These are phyloP conservation scores for Mesoligia furuncula DNA, from an alignment of 2,888 invertebrate species.

Conservation along the genomic window DNA sequence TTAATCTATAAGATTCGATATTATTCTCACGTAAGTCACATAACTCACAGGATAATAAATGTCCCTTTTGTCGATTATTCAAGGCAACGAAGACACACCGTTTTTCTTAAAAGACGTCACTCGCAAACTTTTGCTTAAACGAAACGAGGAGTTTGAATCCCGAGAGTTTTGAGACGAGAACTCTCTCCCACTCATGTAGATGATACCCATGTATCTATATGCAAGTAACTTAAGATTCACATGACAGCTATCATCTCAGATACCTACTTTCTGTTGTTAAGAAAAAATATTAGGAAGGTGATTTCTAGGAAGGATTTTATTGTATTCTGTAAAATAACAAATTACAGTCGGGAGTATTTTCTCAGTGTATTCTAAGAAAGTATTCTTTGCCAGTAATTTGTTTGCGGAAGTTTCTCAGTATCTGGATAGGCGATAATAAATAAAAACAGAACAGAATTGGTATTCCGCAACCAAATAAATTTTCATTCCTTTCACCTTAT, in stretches of 20 bases:
- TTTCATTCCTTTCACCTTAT: slow-evolving; percentile 16
- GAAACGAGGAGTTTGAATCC: slow-evolving; percentile 51
- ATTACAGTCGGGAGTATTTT: neutral
- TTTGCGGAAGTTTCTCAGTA: neutral
- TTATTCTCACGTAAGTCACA: neutral
- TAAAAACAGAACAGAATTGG: neutral
- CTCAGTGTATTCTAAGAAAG: neutral
- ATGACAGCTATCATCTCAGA: slow-evolving; percentile 37
- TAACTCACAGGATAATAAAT: slow-evolving; percentile 27
- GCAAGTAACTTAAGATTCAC: slow-evolving; percentile 48
- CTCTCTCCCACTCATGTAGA: slow-evolving; percentile 36
- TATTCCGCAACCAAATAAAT: neutral
- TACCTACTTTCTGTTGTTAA: neutral
- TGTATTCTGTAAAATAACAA: neutral
- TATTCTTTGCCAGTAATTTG: neutral
- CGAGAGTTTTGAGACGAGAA: slow-evolving; percentile 46
- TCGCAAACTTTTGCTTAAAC: slow-evolving; percentile 36
- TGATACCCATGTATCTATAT: slow-evolving; percentile 39
- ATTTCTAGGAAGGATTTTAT: slow-evolving; percentile 6
- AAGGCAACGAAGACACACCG: slow-evolving; percentile 20
- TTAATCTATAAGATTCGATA: no score
- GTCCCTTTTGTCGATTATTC: slow-evolving; percentile 31
- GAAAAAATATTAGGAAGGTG: neutral
- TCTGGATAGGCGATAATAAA: neutral
- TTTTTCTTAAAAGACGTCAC: slow-evolving; percentile 42